Evolutionary conservation across 2,888 invertebrate genomes (phyloP).

Genomic region (Nesidiocoris tenuis): DNA sequence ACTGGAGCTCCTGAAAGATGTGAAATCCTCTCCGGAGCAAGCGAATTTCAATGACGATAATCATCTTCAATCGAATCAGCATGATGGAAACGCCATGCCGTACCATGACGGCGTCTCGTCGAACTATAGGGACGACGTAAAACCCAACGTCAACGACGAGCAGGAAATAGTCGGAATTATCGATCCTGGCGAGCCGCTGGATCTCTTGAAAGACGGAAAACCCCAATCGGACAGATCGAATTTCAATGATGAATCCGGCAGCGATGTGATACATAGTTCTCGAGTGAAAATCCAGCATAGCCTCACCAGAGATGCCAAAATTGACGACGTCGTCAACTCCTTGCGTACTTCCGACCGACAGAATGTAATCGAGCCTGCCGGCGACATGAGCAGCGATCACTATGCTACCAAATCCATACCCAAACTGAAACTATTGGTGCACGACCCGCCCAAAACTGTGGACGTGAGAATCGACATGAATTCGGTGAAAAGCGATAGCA

Average conservation of each 20-base stretch:
- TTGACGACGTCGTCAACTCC: background rate
- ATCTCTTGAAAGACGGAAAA: background rate
- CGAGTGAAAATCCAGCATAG: background rate
- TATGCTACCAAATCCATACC: background rate
- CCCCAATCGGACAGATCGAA: background rate
- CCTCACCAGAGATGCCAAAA: background rate
- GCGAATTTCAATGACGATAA: background rate
- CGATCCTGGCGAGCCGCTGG: background rate
- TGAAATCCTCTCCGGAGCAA: background rate
- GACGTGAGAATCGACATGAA: slow-evolving; percentile 31
- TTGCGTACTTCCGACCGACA: background rate
- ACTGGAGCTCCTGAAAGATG: background rate
- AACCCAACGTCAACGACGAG: background rate
- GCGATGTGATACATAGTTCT: background rate
- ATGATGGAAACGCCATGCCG: no score
- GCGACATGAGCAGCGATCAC: background rate
- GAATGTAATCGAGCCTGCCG: background rate
- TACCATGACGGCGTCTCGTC: background rate
- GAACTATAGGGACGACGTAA: background rate
- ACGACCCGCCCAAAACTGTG: slow-evolving; percentile 3
- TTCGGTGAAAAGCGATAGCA: background rate
- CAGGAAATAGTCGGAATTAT: background rate
- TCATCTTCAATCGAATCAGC: no score
- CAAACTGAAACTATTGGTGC: slow-evolving; percentile 14
- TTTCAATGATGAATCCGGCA: background rate